Evolutionary conservation across 1,140 invertebrate species (phyloP).

Genomic region (Penaeus indicus): DNA sequence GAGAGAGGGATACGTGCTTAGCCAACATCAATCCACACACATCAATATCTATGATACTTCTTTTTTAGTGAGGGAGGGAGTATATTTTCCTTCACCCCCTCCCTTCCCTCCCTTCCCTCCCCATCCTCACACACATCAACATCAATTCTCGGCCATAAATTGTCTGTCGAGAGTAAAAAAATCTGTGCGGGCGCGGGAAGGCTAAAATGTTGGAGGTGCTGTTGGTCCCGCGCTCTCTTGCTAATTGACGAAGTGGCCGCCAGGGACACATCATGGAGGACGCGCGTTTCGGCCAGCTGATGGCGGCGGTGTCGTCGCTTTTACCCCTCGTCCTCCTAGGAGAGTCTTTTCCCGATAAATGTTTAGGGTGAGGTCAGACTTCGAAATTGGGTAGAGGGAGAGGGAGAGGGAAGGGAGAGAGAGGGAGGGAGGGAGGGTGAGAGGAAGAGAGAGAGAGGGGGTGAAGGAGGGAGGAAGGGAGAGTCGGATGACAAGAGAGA

Average conservation of each 20-base stretch:
- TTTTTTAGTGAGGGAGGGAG: too few species aligned
- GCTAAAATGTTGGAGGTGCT: constrained; percentile 38
- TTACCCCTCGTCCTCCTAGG: constrained; percentile 36
- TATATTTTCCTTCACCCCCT: too few species aligned
- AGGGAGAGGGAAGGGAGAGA: neutral
- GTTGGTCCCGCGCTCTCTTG: constrained; percentile 45
- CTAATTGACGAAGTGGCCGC: constrained; percentile 62
- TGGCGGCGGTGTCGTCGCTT: constrained; percentile 40
- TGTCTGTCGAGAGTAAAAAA: constrained; percentile 26
- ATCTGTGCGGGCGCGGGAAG: neutral
- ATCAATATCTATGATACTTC: too few species aligned
- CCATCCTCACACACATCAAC: too few species aligned
- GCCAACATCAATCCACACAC: too few species aligned
- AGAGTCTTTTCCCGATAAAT: constrained; percentile 47
- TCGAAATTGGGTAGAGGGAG: constrained; percentile 36
- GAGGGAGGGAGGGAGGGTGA: neutral
- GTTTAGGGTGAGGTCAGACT: constrained; percentile 33
- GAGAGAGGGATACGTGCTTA: too few species aligned
- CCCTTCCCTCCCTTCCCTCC: too few species aligned
- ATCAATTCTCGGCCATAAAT: too few species aligned
- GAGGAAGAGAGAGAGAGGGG: neutral
- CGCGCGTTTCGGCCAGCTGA: constrained; percentile 37
- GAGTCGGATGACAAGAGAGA: neutral
- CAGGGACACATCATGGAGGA: constrained; percentile 44
- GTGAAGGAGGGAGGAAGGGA: neutral